Evolutionary conservation across 2,888 invertebrate genomes (phyloP), one percentile per base, ranked within the genome.

Genomic region (Euphydryas editha): DNA sequence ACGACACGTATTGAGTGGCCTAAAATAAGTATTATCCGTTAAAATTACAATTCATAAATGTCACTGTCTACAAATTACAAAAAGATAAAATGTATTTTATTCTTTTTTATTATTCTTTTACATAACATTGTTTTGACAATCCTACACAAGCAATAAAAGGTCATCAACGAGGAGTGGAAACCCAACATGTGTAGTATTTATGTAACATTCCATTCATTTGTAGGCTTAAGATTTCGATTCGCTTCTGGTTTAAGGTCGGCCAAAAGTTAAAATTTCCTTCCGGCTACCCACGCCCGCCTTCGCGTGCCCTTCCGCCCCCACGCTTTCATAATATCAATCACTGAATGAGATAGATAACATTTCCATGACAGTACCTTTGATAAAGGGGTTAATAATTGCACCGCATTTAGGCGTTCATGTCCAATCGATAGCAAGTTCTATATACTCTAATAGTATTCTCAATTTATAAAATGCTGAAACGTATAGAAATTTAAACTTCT

Each of bases 221-320:
- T 62, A 66, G 51, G 55, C 21, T 58, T 62, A 21, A 63, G 39
- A 60, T 56, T 61, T 57, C 54, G 59, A 51, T 62, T 56, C 55
- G 39, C 54, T 47, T 51, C 58, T 67, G 24, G 39, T 24, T n/a
- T 36, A 47, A 67, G 82, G 82, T 83, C 51, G 51, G 80, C 79
- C 80, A 81, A 85, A 83, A 85, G 81, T 79, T 78, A 79, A 75
- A 75, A 81, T 78, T 92, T 90, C 89, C 92, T 91, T 91, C 90
- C 91, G 90, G 88, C 79, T 88, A 84, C 90, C 91, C 83, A 90
- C 91, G 77, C 73, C 65, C 69, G 75, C 80, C 79, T 86, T 83
- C 81, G 80, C 85, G 72, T 76, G 67, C 76, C 83, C 72, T 67
- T 62, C 67, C 76, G 82, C 87, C 86, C 77, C 80, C 87, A 80